Conservation (phyloP, 2,113 vertebrate genomes). For the Balaeniceps rex region DNA sequence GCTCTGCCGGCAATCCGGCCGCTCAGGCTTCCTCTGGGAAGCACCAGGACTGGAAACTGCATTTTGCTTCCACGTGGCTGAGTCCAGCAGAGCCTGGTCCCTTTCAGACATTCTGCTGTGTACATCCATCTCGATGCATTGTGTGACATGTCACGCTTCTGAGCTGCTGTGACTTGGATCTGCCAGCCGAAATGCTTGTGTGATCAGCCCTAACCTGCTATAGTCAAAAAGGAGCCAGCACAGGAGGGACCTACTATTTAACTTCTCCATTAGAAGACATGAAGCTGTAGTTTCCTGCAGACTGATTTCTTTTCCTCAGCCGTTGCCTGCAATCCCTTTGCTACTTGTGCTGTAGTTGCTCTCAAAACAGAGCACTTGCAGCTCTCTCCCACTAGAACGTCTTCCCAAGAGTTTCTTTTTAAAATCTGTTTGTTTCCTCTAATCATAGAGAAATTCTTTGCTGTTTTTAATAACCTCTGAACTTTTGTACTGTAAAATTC, state of each 20-base stretch:
- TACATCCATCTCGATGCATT: rapidly evolving
- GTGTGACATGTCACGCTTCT: neutral
- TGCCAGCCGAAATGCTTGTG: neutral
- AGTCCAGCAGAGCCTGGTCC: neutral
- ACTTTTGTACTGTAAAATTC: neutral
- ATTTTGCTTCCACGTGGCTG: neutral
- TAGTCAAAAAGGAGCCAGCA: neutral
- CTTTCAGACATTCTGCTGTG: no score
- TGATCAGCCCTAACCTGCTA: neutral
- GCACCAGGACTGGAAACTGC: neutral
- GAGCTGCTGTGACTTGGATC: neutral
- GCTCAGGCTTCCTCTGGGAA: neutral
- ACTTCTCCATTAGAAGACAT: neutral
- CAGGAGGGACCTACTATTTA: neutral
- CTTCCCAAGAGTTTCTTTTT: neutral
- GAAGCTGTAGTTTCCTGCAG: neutral
- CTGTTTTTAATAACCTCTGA: neutral
- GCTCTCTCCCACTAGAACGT: neutral
- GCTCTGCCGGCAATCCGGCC: neutral
- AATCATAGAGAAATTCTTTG: neutral
- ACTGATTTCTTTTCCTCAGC: neutral
- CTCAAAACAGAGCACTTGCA: neutral
- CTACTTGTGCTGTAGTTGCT: neutral
- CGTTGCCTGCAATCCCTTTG: neutral
- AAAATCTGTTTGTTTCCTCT: neutral